Evolutionary conservation across 2,113 vertebrate genomes (phyloP), one percentile per base, ranked within the genome.

Genomic region (Rutilus rutilus): DNA sequence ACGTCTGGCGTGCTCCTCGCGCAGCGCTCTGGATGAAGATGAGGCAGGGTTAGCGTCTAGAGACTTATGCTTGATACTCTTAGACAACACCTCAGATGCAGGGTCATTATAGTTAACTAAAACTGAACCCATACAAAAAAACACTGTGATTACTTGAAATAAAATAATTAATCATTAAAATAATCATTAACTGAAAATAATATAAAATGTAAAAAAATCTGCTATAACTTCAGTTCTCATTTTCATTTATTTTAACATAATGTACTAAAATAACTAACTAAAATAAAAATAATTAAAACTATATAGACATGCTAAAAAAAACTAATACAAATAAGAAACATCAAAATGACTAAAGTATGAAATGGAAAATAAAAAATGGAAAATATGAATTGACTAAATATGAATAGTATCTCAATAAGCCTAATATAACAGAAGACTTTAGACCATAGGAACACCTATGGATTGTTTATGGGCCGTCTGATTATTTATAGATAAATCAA

Each of bases 1-100:
- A 62, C 92, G 94, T 1, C 89, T 94, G 25, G 94, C 93, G 15
- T 92, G 95, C 91, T 97, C 96, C 92, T 98, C 97, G 14, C 94
- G 93, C 84, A 94, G 90, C 78, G 90, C 88, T 91, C 98, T 99
- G 89, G 1, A 45, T n/a, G 9, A 47, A 83, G 59, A 82, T 0
- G 42, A 59, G 9, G 3, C 30, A 60, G 54, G 36, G 6, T 60
- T 14, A 78, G 19, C 5, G 1, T n/a, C 30, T 21, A 19, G 8
- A 33, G 14, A 69, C 30, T 33, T 33, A 33, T 33, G 33, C 33
- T 33, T 4, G 33, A 4, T 7, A 21, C 17, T 67, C 14, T 64
- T 27, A 64, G 62, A 33, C 64, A 33, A 33, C 15, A 33, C 6
- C 64, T 65, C 14, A 15, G 27, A 33, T 3, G 12, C 65, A 36